Base-by-base conservation (phyloP, 2,888 invertebrate genomes). In the Odontomyia ornata region DNA sequence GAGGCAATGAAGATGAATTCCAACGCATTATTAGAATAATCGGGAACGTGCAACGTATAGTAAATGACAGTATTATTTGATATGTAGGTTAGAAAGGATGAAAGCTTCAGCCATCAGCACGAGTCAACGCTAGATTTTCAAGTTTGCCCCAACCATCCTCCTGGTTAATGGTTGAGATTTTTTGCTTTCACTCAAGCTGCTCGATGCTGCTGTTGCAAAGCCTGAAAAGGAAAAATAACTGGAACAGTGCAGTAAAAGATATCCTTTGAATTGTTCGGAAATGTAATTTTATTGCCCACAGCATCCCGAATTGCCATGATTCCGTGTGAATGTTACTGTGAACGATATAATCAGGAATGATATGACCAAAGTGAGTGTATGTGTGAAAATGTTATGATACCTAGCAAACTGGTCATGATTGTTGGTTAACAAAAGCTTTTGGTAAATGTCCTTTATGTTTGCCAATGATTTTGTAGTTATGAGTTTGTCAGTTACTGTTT, bases 1-100 rank as follows among this genome's bases (percentile, higher is more conserved):
- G 30, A 23, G 25, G 75, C 75, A 75, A 75, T 75, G 64, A 75
- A 75, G 75, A 75, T 75, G 75, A 75, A 75, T 75, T 75, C 43
- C 64, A 28, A 47, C 64, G 65, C 65, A 64, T 75, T 75, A 75
- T 75, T 62, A 52, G 75, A 75, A 75, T 75, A 64, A 75, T 62
- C 47, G 64, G n/a, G 64, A 64, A 75, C 75, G 75, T 75, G 75
- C 75, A 75, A 36, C 28, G 75, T 30, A 21, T 75, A 36, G 75
- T 47, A 75, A 75, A 64, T 46, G 64, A 18, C 25, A 60, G 46
- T 27, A 75, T 75, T 75, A 62, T 60, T 28, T 65, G 21, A 47
- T 47, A 69, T 69, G 18, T n/a, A 47, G 46, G 46, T 25, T 47
- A 46, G 46, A 43, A 9, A 5, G 13, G 46, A 69, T 25, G 69